Base-by-base conservation (phyloP, 2,113 vertebrate species). In the Chiloscyllium plagiosum region DNA sequence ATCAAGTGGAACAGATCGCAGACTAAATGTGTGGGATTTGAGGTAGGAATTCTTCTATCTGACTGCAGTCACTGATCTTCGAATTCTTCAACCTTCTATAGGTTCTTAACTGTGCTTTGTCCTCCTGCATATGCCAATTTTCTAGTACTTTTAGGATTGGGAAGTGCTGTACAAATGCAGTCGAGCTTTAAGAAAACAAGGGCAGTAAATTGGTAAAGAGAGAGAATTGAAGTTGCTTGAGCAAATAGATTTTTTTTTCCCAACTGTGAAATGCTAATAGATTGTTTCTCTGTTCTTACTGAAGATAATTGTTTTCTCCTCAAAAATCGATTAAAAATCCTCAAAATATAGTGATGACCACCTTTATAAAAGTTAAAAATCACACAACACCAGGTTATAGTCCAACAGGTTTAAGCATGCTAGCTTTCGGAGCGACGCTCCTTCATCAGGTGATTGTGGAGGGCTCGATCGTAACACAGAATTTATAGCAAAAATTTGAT, bases 11-110 rank as follows among this genome's bases (percentile, higher is more conserved):
- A 99, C 99, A 0, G 99, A 99, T 97, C 98, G 99, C 65, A 98
- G 99, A 96, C 98, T 99, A 96, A 99, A 99, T 17, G 99, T 99
- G 0, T 99, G 99, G 99, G 99, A 99, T 97, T 98, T 99, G 97
- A 99, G 98, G 98, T 99, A 96, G 97, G 95, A 95, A 22, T 72
- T 47, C 17, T 24, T 7, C 24, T 50, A 33, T 29, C 47, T 70
- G 52, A 90, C 29, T 61, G 22, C 29, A 24, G 19, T 94, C 22
- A 33, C 94, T 50, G 68, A 65, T 70, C 68, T 19, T 65, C 20
- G 89, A 93, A 17, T 66, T 68, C 37, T 22, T 12, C 29, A 89
- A 7, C 37, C 20, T 93, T 93, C 15, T 70, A 2, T 26, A 0
- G 15, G 66, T 72, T 33, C 94, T 52, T 15, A 95, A 72, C 93